Percentiles rank a stretch among this genome's conserved stretches.
These are phyloP conservation scores for Tetropium fuscum DNA, from an alignment of 2,888 invertebrate genomes.

Conservation along the genomic window DNA sequence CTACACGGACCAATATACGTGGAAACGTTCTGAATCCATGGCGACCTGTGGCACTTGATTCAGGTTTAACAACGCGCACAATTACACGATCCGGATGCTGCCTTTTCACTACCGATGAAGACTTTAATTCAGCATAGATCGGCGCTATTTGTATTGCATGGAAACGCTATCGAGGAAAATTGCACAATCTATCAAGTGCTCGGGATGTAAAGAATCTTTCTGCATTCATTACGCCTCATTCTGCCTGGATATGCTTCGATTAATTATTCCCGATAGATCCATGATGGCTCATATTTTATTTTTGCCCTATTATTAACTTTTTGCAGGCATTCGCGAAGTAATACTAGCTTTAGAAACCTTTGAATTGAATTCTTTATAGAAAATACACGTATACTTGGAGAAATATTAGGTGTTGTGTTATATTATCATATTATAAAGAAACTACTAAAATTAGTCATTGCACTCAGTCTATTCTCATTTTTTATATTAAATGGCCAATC, in stretches of 20 bases:
- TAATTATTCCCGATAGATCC: conserved; percentile 20
- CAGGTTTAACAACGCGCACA: neutral
- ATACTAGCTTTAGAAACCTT: too few species aligned
- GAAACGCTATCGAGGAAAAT: conserved; percentile 33
- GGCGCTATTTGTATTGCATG: conserved; percentile 24
- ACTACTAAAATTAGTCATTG: too few species aligned
- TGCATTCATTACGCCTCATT: conserved; percentile 32
- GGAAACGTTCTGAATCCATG: too few species aligned
- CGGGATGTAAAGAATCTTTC: conserved; percentile 32
- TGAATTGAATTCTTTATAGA: too few species aligned
- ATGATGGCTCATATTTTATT: conserved; percentile 14
- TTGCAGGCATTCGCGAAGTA: too few species aligned
- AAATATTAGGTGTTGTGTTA: too few species aligned
- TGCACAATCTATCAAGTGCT: conserved; percentile 33
- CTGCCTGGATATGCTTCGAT: conserved; percentile 11
- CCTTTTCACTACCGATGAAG: conserved; percentile 32
- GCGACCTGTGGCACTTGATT: neutral
- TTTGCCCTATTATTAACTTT: too few species aligned
- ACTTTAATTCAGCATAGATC: conserved; percentile 36
- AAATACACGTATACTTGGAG: too few species aligned
- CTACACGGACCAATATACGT: too few species aligned
- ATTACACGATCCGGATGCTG: conserved; percentile 30
- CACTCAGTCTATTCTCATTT: too few species aligned
- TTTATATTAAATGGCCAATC: too few species aligned
- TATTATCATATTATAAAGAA: too few species aligned